phyloP scores from a whole-genome alignment of 92 coral and sea anemone genomes.

The Paragorgia papillata region DNA sequence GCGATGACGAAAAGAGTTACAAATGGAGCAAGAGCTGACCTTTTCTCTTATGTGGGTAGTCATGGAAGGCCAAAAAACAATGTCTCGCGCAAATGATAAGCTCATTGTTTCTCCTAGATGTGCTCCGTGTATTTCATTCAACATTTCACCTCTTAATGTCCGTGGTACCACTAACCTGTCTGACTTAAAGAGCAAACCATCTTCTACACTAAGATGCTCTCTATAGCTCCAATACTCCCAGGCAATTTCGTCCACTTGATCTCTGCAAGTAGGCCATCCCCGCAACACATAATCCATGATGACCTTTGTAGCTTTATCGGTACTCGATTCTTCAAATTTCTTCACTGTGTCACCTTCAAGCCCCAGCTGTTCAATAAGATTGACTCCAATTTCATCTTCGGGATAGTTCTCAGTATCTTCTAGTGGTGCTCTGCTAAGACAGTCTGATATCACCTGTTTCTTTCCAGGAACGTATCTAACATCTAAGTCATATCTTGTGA shows the following conservation, averaged over 20 bases:
- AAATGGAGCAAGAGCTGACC: conserved; percentile 48
- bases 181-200: conserved; percentile 57
- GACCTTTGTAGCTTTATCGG: conserved; percentile 51
- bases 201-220: conserved; percentile 62
- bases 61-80: conserved; percentile 52
- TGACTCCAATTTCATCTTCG: too few species aligned
- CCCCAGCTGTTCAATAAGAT: too few species aligned
- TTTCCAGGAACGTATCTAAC: too few species aligned
- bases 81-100: conserved; percentile 44
- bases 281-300: conserved; percentile 55
- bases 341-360: too few species aligned
- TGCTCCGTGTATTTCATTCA: conserved; percentile 62
- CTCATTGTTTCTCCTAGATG: conserved; percentile 61
- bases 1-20: conserved; percentile 52
- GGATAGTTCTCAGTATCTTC: too few species aligned
- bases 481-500: too few species aligned
- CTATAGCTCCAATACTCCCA: conserved; percentile 60
- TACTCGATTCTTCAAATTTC: too few species aligned
- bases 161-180: conserved; percentile 51
- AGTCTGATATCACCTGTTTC: too few species aligned
- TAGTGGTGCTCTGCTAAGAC: too few species aligned
- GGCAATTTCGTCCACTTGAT: conserved; percentile 58
- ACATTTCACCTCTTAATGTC: conserved; percentile 46
- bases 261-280: conserved; percentile 50
- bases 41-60: conserved; percentile 52